phyloP scores from a whole-genome alignment of 2,113 vertebrate species.

The Tamias sibiricus region DNA sequence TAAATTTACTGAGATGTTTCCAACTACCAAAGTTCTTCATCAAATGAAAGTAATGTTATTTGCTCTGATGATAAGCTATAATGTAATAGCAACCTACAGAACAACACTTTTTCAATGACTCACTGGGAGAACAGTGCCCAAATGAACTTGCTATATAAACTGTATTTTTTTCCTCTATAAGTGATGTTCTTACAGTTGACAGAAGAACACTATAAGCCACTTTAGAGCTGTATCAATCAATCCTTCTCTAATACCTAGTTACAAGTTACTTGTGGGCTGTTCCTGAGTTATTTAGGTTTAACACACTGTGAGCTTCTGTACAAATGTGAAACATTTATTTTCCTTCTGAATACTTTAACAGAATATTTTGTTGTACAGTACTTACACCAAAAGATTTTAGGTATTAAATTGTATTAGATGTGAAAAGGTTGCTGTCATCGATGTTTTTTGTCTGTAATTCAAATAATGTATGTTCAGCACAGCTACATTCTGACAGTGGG shows the following conservation, averaged over 20 bases:
- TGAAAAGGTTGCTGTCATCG: neutral
- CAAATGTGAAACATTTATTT: slow-evolving; percentile 56
- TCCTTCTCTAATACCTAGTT: neutral
- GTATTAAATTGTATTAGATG: neutral
- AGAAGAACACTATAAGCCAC: slow-evolving; percentile 6
- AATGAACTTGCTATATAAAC: neutral
- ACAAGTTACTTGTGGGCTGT: neutral
- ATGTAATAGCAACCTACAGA: neutral
- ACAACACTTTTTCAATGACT: neutral
- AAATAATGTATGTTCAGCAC: neutral
- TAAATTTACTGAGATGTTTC: neutral
- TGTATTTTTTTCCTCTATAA: neutral
- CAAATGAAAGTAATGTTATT: neutral
- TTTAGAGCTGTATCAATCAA: neutral
- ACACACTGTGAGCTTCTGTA: neutral
- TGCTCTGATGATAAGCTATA: neutral
- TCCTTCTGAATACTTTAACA: slow-evolving; percentile 18
- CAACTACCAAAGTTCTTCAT: neutral
- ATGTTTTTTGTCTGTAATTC: neutral
- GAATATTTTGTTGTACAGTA: neutral
- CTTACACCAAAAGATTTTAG: neutral
- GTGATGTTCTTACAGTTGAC: neutral
- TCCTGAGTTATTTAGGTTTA: slow-evolving; percentile 34
- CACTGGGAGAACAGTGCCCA: neutral
- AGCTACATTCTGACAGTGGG: neutral